Base-by-base conservation (phyloP, 2,888 invertebrate species). In the Cabera pusaria region DNA sequence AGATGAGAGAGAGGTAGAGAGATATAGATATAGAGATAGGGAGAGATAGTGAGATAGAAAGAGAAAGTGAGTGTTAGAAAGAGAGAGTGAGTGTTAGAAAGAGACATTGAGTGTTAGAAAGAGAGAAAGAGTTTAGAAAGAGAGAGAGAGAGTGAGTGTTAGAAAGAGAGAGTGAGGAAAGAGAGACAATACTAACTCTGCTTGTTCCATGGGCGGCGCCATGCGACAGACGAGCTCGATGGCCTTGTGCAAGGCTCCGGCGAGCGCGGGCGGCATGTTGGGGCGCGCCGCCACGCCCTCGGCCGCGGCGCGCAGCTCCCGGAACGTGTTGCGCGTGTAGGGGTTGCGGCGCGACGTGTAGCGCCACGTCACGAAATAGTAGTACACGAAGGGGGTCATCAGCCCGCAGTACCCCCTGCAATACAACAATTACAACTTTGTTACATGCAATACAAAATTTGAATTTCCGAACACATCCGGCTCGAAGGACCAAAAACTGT, bases 261-360 rank as follows among this genome's bases (percentile, higher is more conserved):
- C 87, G 6, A 96, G 54, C 18, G 94, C 65, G 11, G 76, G 81
- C 1, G 98, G 98, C 63, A 95, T 90, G 21, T 90, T 90, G 8
- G 94, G 93, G 45, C 92, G 92, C 42, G 75, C 81, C 0, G 96
- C 94, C 6, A 93, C 72, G 20, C 90, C 84, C 77, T 96, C 95
- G 4, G 94, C 87, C 0, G 92, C 85, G 52, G 93, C 89, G 52
- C 97, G 92, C 64, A 99, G 88, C 79, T 98, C 98, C 52, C 92
- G 91, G 90, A 98, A 98, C 80, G 97, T 95, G 75, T 94, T 97
- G 72, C 97, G 93, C 34, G 97, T 97, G 89, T 97, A 97, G 0
- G 98, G 98, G 91, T 99, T 99, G 60, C 99, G 93, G 39, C 97
- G 93, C 3, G 99, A 99, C 44, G 95, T 90, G 87, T 99, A 98